phyloP scores from a whole-genome alignment of 2,113 vertebrate species.

The Deroptyus accipitrinus region DNA sequence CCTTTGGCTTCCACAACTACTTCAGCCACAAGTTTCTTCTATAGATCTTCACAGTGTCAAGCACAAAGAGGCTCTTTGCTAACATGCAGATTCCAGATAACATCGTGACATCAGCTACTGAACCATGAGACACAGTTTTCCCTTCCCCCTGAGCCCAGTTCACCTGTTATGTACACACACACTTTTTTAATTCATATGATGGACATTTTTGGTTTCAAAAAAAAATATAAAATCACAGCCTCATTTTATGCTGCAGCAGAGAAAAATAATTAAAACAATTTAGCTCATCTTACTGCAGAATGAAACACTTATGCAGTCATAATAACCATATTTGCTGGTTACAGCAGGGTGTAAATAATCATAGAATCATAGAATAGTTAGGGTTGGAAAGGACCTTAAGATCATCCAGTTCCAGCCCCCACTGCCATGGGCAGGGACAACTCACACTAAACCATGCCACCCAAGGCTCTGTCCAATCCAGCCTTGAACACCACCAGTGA shows the following conservation, averaged over 20 bases:
- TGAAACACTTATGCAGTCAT: background rate
- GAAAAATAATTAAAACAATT: background rate
- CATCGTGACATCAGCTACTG: background rate
- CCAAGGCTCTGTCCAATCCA: too few species aligned
- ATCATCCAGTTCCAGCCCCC: too few species aligned
- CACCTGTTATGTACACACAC: background rate
- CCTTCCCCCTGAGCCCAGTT: background rate
- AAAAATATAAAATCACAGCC: background rate
- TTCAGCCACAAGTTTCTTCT: background rate
- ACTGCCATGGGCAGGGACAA: too few species aligned
- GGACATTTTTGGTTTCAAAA: background rate
- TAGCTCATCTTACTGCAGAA: background rate
- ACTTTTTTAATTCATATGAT: background rate
- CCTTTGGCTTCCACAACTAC: background rate
- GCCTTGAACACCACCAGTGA: too few species aligned
- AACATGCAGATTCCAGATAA: background rate
- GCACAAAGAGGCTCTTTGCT: rapidly evolving
- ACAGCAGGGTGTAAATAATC: background rate
- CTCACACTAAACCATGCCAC: too few species aligned
- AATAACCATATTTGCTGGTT: background rate
- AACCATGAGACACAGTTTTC: background rate
- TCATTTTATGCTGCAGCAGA: background rate
- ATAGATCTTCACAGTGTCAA: background rate
- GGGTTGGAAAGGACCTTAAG: too few species aligned
- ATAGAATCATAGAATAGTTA: too few species aligned